These are phyloP conservation scores for Epinephelus moara DNA, from an alignment of 2,113 vertebrate species.

Conservation along the genomic window DNA sequence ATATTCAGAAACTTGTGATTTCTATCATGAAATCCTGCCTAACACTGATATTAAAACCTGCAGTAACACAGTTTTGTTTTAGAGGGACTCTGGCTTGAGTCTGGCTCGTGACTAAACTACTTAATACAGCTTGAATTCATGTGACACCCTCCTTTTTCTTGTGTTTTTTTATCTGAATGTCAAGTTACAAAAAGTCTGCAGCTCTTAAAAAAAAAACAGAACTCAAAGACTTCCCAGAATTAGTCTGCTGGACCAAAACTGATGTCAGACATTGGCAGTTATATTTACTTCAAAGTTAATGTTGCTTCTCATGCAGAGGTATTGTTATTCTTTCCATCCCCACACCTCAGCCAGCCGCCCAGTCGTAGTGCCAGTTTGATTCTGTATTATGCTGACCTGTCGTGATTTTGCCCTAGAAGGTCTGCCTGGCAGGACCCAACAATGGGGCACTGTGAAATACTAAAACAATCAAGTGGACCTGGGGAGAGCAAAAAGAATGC, in stretches of 20 bases:
- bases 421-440: conserved; percentile 37
- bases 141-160: not conserved
- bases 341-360: conserved; percentile 34
- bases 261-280: conserved; percentile 24
- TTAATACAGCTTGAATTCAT: not conserved
- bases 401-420: conserved; percentile 22
- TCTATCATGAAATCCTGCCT: not conserved
- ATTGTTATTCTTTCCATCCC: conserved; percentile 60
- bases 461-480: conserved; percentile 31
- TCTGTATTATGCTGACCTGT: conserved; percentile 52
- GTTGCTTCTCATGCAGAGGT: conserved; percentile 12
- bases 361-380: conserved; percentile 25
- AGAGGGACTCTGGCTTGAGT: not conserved
- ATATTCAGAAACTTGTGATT: too few relatives aligned
- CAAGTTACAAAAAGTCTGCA: not conserved
- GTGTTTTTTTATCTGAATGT: not conserved
- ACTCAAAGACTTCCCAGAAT: conserved; percentile 28
- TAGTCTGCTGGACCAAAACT: conserved; percentile 1
- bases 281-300: conserved; percentile 33
- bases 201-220: not conserved
- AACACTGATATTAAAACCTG: not conserved
- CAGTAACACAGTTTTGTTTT: not conserved
- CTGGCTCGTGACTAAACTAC: not conserved
- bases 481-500: not conserved
- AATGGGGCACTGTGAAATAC: conserved; percentile 42